Evolutionary conservation across 1,140 invertebrate species (phyloP).

Genomic region (Musca domestica): DNA sequence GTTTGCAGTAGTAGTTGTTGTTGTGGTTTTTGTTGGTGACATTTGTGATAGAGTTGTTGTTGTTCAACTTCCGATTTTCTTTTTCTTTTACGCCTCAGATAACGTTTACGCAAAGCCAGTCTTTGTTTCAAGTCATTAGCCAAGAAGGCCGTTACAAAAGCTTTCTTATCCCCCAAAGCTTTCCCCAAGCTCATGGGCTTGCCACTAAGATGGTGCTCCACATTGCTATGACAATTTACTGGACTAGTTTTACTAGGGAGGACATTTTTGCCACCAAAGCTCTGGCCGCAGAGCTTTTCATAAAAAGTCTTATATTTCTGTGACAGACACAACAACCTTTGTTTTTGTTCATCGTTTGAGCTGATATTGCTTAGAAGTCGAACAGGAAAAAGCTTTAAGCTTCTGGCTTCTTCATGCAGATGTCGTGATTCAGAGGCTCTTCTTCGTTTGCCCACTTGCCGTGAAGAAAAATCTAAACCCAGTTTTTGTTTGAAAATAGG

Average conservation of each 20-base stretch:
- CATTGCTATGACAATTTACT: neutral
- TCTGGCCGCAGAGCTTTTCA: no score
- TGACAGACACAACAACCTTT: neutral
- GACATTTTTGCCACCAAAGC: neutral
- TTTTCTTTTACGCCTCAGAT: constrained; percentile 13
- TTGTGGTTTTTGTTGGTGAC: neutral
- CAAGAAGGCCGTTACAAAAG: neutral
- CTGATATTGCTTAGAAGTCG: constrained; percentile 12
- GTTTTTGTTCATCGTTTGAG: neutral
- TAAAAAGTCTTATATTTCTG: neutral
- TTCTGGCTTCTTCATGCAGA: neutral
- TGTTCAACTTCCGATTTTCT: no score
- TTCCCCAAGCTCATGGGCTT: no score
- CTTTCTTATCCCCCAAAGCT: neutral
- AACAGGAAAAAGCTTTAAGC: neutral
- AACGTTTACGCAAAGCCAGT: constrained; percentile 11
- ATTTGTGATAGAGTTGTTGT: neutral
- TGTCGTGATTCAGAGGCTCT: no score
- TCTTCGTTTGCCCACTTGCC: neutral
- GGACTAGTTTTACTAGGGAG: neutral
- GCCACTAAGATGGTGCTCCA: no score
- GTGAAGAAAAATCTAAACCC: neutral
- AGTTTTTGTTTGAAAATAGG: neutral
- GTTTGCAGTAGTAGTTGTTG: constrained; percentile 11
- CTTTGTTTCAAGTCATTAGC: constrained; percentile 14